Evolutionary conservation across 2,888 invertebrate species (phyloP), one percentile per base, ranked within the genome.

Genomic region (Itoplectis maculator): DNA sequence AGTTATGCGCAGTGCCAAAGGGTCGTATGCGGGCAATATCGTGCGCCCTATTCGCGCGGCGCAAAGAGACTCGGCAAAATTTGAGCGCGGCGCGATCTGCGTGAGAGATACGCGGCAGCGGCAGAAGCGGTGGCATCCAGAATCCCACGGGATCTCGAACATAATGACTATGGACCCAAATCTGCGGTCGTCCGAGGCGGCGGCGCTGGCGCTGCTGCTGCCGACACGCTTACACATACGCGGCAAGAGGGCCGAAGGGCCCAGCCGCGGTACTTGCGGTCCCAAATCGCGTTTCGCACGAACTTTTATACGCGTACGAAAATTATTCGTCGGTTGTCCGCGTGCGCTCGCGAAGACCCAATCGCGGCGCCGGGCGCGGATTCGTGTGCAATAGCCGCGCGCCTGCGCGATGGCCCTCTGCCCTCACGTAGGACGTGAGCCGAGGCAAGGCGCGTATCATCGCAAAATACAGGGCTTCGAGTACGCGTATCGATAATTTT

Each of bases 111-210:
- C 42, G 51, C 75, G 40, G 59, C 20, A 29, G 40, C 54, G 54
- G 77, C 47, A 69, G 66, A 47, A 77, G 61, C 61, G n/a, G 37
- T 61, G 61, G 61, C 18, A 68, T 68, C 66, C 63, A 35, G 54
- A 75, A 69, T 80, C 80, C 69, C 80, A 75, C 56, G 80, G 80
- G 69, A 80, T 75, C 63, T 69, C 35, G 80, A 69, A 80, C 69
- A 80, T 80, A 80, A 80, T 80, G 80, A 80, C 63, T 37, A 40
- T 75, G 69, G 69, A 75, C 80, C 63, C 15, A 74, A 74, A 80
- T 80, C 80, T 80, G 80, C 80, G 80, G 80, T 80, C 63, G 75
- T 75, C 80, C 35, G 74, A n/a, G n/a, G n/a, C n/a, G 69, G 18
- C 72, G 56, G 56, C 18, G 51, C 59, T 75, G 70, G 35, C 29